phyloP scores from a whole-genome alignment of 2,888 invertebrate species.

The Clunio marinus region DNA sequence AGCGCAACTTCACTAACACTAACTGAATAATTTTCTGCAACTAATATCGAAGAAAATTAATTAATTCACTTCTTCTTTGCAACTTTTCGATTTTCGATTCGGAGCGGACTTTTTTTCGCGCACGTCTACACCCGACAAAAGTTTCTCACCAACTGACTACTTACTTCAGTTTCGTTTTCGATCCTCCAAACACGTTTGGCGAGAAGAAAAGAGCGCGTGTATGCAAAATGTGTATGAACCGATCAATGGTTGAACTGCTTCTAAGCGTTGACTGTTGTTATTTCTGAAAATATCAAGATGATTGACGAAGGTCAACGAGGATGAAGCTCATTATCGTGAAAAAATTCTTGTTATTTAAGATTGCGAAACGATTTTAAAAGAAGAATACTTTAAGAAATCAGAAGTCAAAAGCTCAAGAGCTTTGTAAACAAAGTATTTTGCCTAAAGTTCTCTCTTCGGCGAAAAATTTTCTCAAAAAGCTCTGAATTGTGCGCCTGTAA shows the following conservation, averaged over 20 bases:
- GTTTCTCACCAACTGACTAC: constrained; percentile 35
- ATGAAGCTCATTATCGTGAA: not conserved
- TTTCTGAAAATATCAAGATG: not conserved
- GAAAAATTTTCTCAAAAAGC: too few relatives aligned
- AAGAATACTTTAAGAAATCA: too few relatives aligned
- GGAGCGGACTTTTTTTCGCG: not conserved
- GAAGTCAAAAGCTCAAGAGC: too few relatives aligned
- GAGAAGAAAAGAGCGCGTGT: constrained; percentile 23
- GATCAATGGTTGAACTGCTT: not conserved
- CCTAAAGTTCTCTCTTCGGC: too few relatives aligned
- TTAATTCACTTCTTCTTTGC: constrained; percentile 32
- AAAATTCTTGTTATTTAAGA: not conserved
- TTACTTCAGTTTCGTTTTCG: constrained; percentile 7
- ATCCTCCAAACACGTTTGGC: not conserved
- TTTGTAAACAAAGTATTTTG: too few relatives aligned
- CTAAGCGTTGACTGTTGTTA: not conserved
- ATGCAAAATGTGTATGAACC: constrained; percentile 6
- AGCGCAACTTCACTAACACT: not conserved
- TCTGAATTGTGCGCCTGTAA: too few relatives aligned
- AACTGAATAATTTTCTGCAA: not conserved
- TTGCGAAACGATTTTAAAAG: too few relatives aligned
- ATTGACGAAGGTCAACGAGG: constrained; percentile 8
- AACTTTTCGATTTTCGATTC: not conserved
- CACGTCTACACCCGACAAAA: constrained; percentile 27
- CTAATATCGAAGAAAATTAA: constrained; percentile 27